A percentile compares a stretch with the other conserved stretches of the same genome.
phyloP scores from a whole-genome alignment of 2,888 invertebrate species.

The Helobdella robusta region DNA sequence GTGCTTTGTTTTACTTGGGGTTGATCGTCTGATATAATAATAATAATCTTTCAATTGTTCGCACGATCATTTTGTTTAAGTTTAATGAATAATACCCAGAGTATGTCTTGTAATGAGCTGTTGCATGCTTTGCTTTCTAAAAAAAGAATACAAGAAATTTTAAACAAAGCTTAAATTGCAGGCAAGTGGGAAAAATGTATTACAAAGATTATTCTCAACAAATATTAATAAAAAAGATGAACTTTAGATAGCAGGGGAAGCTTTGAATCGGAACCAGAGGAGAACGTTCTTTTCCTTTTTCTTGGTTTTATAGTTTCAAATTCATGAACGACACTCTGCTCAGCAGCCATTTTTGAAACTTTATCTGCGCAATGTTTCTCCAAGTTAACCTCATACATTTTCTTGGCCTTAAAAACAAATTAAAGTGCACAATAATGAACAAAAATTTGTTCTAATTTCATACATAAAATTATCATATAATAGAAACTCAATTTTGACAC shows the following conservation, averaged over 20 bases:
- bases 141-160: no score
- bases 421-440: not conserved
- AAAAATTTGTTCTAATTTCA: not conserved
- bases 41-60: no score
- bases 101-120: no score
- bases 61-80: not conserved
- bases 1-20: slow-evolving; percentile 45
- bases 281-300: slow-evolving; percentile 22
- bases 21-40: slow-evolving; percentile 41
- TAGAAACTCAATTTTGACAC: no score
- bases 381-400: no score
- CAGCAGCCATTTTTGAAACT: no score
- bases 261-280: slow-evolving; percentile 28
- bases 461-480: no score
- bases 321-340: not conserved
- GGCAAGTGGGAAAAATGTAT: not conserved
- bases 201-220: not conserved
- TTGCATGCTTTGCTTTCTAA: no score
- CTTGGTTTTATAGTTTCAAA: not conserved
- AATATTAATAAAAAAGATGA: not conserved
- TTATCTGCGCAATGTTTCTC: no score
- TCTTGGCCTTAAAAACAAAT: slow-evolving; percentile 51
- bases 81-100: no score
- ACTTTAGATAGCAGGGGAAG: slow-evolving; percentile 6
- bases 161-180: no score